These are phyloP conservation scores for Amblyteles armatorius DNA, from an alignment of 2,888 invertebrate species.

Conservation along the genomic window DNA sequence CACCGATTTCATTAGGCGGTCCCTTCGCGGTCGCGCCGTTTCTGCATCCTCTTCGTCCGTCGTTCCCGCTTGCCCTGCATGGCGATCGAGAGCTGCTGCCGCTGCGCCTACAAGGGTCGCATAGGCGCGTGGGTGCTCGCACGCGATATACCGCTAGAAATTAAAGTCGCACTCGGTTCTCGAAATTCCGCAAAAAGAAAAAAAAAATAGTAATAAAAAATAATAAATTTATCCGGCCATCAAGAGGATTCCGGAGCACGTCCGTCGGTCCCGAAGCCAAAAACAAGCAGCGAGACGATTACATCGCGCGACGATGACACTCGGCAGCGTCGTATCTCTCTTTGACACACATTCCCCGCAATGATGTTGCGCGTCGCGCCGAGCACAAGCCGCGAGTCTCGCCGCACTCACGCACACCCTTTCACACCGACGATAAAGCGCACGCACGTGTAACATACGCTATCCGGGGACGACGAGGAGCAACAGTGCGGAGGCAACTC, in stretches of 20 bases:
- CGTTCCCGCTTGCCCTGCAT: constrained; percentile 24
- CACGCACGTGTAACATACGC: constrained; percentile 68
- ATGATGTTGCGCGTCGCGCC: constrained; percentile 54
- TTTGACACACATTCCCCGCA: constrained; percentile 65
- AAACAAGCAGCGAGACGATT: constrained; percentile 3
- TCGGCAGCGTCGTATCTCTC: constrained; percentile 45
- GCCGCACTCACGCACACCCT: constrained; percentile 50
- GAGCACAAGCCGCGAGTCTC: constrained; percentile 47
- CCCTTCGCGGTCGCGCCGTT: constrained; percentile 33
- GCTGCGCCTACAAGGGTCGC: constrained; percentile 34
- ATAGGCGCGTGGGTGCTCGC: constrained; percentile 52
- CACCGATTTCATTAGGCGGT: constrained; percentile 57
- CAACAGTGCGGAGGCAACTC: constrained; percentile 67
- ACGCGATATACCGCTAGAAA: constrained; percentile 20
- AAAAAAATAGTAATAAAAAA: neutral
- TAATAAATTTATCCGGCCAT: neutral
- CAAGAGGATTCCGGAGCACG: neutral
- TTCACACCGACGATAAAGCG: constrained; percentile 47
- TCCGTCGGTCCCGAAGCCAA: neutral
- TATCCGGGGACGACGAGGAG: constrained; percentile 51
- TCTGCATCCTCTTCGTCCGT: constrained; percentile 8
- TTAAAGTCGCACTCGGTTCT: neutral
- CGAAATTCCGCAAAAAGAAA: neutral
- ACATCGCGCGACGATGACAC: constrained; percentile 29
- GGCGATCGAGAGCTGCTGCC: constrained; percentile 6